Percentiles rank a stretch among this genome's conserved stretches.
Evolutionary conservation across 1,140 invertebrate genomes (phyloP).

Genomic region (Hylyphantes graminicola): DNA sequence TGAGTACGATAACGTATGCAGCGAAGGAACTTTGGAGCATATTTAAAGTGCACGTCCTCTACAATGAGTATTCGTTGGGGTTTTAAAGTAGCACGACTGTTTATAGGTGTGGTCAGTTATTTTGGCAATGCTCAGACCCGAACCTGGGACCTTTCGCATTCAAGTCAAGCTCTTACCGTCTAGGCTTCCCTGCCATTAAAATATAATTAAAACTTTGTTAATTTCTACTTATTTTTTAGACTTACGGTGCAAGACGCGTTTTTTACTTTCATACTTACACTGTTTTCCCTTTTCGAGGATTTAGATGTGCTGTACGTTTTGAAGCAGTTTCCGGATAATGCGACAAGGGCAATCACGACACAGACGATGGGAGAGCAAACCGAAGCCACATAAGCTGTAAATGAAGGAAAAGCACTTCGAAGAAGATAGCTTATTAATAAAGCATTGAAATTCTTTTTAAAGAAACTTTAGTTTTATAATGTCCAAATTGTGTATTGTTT

Average conservation of each 20-base stretch:
- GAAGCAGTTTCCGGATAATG: conserved; percentile 10
- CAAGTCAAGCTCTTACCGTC: too few relatives aligned
- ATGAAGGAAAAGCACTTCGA: not conserved
- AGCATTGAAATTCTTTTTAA: not conserved
- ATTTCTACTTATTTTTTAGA: not conserved
- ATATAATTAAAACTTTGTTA: not conserved
- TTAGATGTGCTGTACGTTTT: not conserved
- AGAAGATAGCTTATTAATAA: not conserved
- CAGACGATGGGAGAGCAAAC: conserved; percentile 28
- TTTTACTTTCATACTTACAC: conserved; percentile 6
- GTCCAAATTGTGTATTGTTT: too few relatives aligned
- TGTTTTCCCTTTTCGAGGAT: not conserved
- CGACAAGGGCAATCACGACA: conserved; percentile 13
- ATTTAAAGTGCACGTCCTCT: too few relatives aligned
- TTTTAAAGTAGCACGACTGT: too few relatives aligned
- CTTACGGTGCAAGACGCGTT: not conserved
- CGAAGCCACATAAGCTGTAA: conserved; percentile 22
- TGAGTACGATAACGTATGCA: too few relatives aligned
- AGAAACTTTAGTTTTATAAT: too few relatives aligned
- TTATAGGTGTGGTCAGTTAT: too few relatives aligned
- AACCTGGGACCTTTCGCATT: too few relatives aligned
- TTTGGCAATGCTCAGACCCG: too few relatives aligned
- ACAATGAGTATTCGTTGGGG: too few relatives aligned
- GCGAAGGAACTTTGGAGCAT: too few relatives aligned
- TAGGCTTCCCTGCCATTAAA: too few relatives aligned